Base-by-base conservation (phyloP, 2,113 vertebrate genomes). In the Apteryx owenii region DNA sequence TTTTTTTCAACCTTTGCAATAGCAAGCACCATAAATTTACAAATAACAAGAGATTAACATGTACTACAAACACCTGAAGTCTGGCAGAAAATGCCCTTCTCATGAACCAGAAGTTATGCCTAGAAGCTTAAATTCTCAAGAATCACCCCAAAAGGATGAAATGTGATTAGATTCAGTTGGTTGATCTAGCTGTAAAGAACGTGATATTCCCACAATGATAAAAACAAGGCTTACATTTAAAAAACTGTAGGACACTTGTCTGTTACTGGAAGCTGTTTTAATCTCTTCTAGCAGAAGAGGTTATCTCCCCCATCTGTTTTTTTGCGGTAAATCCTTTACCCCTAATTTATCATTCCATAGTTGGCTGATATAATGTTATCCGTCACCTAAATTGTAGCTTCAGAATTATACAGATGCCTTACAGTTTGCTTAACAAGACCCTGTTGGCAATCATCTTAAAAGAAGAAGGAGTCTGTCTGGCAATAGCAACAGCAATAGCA, bases 351-450 rank as follows among this genome's bases (percentile, higher is more conserved):
- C 56, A 82, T 93, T 94, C 56, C 29, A 19, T 76, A 76, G 83
- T 92, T 94, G 92, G 73, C 77, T 79, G 33, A 56, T 87, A 58
- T 17, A 81, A 61, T 61, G 20, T 68, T 84, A 51, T 68, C 38
- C 6, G 33, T 90, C 56, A 44, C 65, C 82, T 92, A 92, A 81
- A 90, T 82, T 93, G 94, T 93, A 89, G 51, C 61, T 86, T 91
- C 40, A 84, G 56, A 76, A 78, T 93, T 86, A 48, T 80, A 81
- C 79, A 95, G 71, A 82, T 91, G 82, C 66, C 68, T 90, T 90
- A 92, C 54, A 84, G 81, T 48, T 93, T 92, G 53, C 89, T 56
- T 92, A 95, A 95, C 81, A 90, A 95, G 88, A 95, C 22, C 48
- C 51, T 89, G 53, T 51, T 95, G 58, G 48, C 83, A 96, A 44